A percentile compares a stretch with the other conserved stretches of the same genome.
Evolutionary conservation across 2,888 invertebrate species (phyloP).

Genomic region (Amiota minor): DNA sequence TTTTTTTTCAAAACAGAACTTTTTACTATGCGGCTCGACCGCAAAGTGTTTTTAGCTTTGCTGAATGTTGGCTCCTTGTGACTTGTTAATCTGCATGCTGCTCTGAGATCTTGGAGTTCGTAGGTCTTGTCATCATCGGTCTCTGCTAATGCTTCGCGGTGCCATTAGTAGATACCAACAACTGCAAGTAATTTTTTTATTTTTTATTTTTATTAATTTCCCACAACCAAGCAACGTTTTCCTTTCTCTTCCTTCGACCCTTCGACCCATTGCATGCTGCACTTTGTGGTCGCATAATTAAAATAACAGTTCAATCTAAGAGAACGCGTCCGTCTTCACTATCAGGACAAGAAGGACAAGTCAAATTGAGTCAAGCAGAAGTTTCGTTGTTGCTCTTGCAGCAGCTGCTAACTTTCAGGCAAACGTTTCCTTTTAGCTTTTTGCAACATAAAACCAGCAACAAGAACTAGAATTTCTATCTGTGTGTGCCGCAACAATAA

Average conservation of each 20-base stretch:
- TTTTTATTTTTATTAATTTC: not conserved
- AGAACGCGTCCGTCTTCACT: slow-evolving; percentile 21
- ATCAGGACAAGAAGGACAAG: too few relatives aligned
- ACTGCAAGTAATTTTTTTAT: not conserved
- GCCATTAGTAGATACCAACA: not conserved
- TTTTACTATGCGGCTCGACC: slow-evolving; percentile 9
- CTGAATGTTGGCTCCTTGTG: not conserved
- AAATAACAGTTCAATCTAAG: slow-evolving; percentile 58
- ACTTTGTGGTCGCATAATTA: slow-evolving; percentile 56
- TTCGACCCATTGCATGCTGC: slow-evolving; percentile 1
- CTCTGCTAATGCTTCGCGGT: not conserved
- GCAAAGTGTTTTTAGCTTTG: slow-evolving; percentile 9
- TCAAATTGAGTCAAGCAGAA: slow-evolving; percentile 12
- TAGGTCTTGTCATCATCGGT: not conserved
- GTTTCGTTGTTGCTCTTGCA: not conserved
- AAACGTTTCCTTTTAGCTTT: not conserved
- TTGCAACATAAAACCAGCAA: not conserved
- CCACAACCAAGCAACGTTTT: not conserved
- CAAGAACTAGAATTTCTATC: not conserved
- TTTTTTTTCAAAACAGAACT: not conserved
- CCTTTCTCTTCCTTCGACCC: not conserved
- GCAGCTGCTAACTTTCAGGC: slow-evolving; percentile 13
- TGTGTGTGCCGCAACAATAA: too few relatives aligned
- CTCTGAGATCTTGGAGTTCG: not conserved
- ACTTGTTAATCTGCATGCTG: slow-evolving; percentile 12